phyloP scores from a whole-genome alignment of 2,797 vertebrate species.

The Coccyzus lansbergi region DNA sequence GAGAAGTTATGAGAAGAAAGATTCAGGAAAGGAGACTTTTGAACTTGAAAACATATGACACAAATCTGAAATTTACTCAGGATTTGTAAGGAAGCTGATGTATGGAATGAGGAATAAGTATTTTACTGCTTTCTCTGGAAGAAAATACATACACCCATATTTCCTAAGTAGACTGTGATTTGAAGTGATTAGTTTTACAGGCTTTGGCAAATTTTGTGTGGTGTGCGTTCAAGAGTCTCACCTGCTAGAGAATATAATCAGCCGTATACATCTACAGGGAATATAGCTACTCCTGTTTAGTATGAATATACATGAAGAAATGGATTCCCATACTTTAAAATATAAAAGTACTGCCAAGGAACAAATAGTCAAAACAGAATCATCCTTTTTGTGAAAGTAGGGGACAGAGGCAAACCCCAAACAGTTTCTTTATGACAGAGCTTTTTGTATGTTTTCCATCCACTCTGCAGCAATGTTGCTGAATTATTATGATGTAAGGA shows the following conservation, averaged over 20 bases:
- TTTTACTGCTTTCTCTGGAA: neutral
- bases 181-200: neutral
- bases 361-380: constrained; percentile 13
- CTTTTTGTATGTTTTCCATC: neutral
- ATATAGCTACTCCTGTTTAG: neutral
- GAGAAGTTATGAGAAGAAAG: neutral
- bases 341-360: neutral
- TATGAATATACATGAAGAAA: neutral
- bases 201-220: neutral
- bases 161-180: neutral
- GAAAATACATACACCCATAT: neutral
- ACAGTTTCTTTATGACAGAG: neutral
- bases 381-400: neutral
- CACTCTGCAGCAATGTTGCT: neutral
- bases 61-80: neutral
- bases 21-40: neutral
- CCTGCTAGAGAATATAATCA: neutral
- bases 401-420: neutral
- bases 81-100: neutral
- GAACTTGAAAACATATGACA: neutral
- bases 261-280: neutral
- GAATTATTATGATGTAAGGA: neutral
- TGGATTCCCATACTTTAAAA: neutral
- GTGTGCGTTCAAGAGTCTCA: neutral
- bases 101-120: neutral